Conservation (phyloP, 2,888 invertebrate species). For the Drosophila algonquin region DNA sequence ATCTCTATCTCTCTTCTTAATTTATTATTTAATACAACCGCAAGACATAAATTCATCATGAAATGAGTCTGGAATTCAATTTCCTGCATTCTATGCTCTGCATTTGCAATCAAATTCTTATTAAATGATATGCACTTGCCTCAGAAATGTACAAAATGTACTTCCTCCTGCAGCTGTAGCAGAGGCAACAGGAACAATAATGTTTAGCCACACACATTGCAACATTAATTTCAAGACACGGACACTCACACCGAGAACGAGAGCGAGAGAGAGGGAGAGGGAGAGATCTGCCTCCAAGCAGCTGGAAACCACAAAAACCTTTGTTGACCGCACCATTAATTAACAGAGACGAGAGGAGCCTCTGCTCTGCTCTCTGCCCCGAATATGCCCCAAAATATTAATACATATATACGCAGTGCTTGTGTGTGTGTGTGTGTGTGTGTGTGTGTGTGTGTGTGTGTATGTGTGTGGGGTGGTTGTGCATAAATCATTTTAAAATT, state of each 20-base stretch:
- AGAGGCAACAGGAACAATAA: slow-evolving; percentile 9
- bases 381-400: slow-evolving; percentile 31
- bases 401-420: slow-evolving; percentile 50
- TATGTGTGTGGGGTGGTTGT: slow-evolving; percentile 21
- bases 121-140: slow-evolving; percentile 48
- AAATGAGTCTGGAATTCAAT: slow-evolving; percentile 47
- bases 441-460: not conserved
- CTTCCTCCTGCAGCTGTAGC: slow-evolving; percentile 10
- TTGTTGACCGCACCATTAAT: slow-evolving; percentile 64
- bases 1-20: slow-evolving; percentile 26
- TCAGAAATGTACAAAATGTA: not conserved
- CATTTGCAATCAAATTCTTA: slow-evolving; percentile 49
- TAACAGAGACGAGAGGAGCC: slow-evolving; percentile 42
- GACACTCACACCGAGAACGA: not conserved
- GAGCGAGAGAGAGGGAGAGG: not conserved
- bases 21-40: slow-evolving; percentile 47
- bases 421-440: not conserved
- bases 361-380: not conserved
- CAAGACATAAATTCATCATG: slow-evolving; percentile 46
- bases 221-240: slow-evolving; percentile 17
- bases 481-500: slow-evolving; percentile 52
- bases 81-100: slow-evolving; percentile 38
- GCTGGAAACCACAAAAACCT: slow-evolving; percentile 54
- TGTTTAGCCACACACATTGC: slow-evolving; percentile 33
- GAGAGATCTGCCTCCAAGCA: not conserved